Conservation (phyloP, 2,888 invertebrate genomes). For the Malthinus flaveolus region DNA sequence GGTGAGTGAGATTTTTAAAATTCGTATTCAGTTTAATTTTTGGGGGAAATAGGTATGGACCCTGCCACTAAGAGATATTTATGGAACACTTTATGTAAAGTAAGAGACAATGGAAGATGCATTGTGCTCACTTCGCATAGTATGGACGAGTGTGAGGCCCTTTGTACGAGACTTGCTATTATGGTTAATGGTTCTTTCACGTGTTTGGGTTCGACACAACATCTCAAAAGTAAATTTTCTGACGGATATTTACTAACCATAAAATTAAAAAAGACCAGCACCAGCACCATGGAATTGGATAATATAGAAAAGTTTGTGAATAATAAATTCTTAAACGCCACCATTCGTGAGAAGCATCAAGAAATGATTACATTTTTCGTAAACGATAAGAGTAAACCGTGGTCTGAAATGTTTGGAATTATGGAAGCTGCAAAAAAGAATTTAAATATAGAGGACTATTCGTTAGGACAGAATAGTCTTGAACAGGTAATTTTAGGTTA, state of each 20-base stretch:
- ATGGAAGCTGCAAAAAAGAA: constrained; percentile 61
- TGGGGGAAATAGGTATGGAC: constrained; percentile 64
- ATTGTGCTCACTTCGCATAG: constrained; percentile 84
- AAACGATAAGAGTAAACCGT: constrained; percentile 60
- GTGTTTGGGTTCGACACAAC: constrained; percentile 80
- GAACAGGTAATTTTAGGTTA: constrained; percentile 69
- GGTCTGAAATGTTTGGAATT: constrained; percentile 78
- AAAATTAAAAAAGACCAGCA: constrained; percentile 49
- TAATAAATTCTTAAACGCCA: constrained; percentile 43
- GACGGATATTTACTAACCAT: constrained; percentile 58
- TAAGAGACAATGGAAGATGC: constrained; percentile 72
- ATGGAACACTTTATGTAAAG: constrained; percentile 74
- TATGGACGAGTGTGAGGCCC: constrained; percentile 86
- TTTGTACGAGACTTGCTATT: constrained; percentile 78
- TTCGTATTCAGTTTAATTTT: neutral
- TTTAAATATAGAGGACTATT: constrained; percentile 74
- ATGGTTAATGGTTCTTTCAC: constrained; percentile 85
- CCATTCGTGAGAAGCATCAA: constrained; percentile 69
- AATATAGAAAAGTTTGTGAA: constrained; percentile 37
- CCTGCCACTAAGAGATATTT: constrained; percentile 78
- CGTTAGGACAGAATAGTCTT: constrained; percentile 78
- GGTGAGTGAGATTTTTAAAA: constrained; percentile 46
- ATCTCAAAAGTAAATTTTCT: constrained; percentile 78
- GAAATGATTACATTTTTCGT: constrained; percentile 75
- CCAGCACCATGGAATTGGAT: constrained; percentile 15